A percentile compares a stretch with the other conserved stretches of the same genome.
These are phyloP conservation scores for Latrodectus geometricus DNA, from an alignment of 1,140 invertebrate genomes.

Conservation along the genomic window DNA sequence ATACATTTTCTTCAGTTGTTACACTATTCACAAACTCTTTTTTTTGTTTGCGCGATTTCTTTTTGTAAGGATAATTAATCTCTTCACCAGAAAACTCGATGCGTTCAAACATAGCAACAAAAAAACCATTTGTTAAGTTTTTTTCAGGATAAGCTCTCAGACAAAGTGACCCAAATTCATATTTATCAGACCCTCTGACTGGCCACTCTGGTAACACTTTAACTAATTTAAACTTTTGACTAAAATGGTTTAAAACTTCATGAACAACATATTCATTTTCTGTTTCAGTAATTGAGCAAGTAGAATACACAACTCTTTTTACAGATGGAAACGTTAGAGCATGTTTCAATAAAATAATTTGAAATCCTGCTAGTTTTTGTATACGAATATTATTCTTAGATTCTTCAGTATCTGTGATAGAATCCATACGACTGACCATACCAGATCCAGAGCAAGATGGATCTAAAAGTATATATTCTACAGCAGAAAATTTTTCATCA, in stretches of 20 bases:
- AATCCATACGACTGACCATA: constrained; percentile 75
- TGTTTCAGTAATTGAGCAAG: constrained; percentile 88
- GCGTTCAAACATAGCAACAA: constrained; percentile 86
- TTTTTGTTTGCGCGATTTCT: neutral
- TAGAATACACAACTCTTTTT: constrained; percentile 91
- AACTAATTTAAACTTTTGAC: constrained; percentile 64
- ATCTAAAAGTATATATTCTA: constrained; percentile 93
- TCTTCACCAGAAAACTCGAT: neutral
- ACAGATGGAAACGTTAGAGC: constrained; percentile 88
- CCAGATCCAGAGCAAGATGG: constrained; percentile 96
- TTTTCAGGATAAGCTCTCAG: constrained; percentile 80
- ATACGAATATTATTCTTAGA: constrained; percentile 71
- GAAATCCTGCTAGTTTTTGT: constrained; percentile 81
- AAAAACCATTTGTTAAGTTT: constrained; percentile 93
- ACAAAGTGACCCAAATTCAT: constrained; percentile 75
- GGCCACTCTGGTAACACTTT: constrained; percentile 67
- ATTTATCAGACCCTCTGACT: constrained; percentile 64
- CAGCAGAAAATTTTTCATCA: constrained; percentile 74
- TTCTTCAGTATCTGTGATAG: constrained; percentile 67
- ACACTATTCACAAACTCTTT: neutral
- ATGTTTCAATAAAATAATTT: constrained; percentile 85
- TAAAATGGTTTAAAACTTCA: constrained; percentile 70
- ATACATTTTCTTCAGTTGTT: too few relatives aligned
- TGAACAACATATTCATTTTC: constrained; percentile 92
- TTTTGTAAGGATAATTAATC: neutral